These are phyloP conservation scores for Podilymbus podiceps DNA, from an alignment of 2,113 vertebrate genomes.

Conservation along the genomic window DNA sequence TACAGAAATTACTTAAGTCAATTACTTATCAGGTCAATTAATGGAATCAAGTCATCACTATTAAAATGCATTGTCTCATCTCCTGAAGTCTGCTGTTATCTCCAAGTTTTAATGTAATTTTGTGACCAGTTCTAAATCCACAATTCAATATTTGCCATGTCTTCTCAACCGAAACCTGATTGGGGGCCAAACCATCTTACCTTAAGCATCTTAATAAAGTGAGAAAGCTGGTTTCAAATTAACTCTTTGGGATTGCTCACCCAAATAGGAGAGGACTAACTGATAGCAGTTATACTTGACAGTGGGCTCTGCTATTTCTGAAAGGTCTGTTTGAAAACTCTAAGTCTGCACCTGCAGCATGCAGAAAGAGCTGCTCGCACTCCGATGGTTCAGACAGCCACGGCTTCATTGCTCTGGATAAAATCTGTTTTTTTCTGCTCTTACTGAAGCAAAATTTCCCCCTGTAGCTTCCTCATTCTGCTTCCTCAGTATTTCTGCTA, in stretches of 20 bases:
- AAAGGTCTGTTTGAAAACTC: neutral
- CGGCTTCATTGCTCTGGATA: neutral
- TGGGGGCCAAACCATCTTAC: neutral
- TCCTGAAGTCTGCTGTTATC: neutral
- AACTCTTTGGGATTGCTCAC: neutral
- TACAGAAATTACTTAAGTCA: neutral
- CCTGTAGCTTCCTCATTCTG: neutral
- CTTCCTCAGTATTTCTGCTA: neutral
- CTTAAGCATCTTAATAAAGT: neutral
- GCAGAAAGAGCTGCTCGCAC: neutral
- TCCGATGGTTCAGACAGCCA: accelerated
- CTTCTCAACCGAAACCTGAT: neutral
- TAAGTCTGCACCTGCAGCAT: neutral
- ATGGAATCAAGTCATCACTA: neutral
- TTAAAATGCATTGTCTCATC: neutral
- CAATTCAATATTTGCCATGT: neutral
- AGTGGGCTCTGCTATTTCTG: neutral
- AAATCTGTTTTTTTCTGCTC: accelerated
- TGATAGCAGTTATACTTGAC: neutral
- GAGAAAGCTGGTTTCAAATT: neutral
- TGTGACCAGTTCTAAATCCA: neutral
- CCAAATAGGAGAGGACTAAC: neutral
- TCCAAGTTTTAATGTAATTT: neutral
- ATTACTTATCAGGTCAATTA: neutral
- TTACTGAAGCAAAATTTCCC: neutral